Percentiles rank a stretch among this genome's conserved stretches.
These are phyloP conservation scores for Alouatta palliata DNA, from an alignment of 2,113 vertebrate species.

Conservation along the genomic window DNA sequence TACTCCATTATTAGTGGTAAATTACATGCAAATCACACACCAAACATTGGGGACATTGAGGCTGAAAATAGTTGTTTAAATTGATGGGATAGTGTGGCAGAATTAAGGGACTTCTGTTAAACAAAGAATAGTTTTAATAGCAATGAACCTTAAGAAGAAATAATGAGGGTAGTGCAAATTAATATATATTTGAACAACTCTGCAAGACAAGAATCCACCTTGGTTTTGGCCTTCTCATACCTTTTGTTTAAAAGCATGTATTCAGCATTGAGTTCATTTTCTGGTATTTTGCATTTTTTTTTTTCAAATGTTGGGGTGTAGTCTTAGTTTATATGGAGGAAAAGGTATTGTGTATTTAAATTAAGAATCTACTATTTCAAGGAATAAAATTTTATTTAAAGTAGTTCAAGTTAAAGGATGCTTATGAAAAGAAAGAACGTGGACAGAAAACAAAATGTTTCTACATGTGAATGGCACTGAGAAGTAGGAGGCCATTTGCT, in stretches of 20 bases:
- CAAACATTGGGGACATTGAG: background rate
- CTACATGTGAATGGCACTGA: background rate
- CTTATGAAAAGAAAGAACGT: background rate
- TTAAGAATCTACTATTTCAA: background rate
- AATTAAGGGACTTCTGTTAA: slow-evolving; percentile 26
- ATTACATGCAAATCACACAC: background rate
- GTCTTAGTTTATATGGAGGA: background rate
- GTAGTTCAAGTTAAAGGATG: background rate
- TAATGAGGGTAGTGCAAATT: background rate
- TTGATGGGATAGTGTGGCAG: background rate
- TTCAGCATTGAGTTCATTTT: slow-evolving; percentile 7
- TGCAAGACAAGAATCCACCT: background rate
- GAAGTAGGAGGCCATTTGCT: background rate
- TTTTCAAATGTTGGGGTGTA: background rate
- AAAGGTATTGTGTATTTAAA: background rate
- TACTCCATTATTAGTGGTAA: background rate
- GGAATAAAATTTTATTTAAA: background rate
- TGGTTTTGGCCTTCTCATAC: background rate
- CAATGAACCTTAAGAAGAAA: background rate
- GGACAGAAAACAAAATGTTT: background rate
- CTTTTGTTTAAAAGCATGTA: background rate
- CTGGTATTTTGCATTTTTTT: background rate
- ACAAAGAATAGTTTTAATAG: background rate
- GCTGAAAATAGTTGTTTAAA: slow-evolving; percentile 14
- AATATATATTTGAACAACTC: background rate